Conservation (phyloP, 2,113 vertebrate genomes). For the Coreoperca whiteheadi region DNA sequence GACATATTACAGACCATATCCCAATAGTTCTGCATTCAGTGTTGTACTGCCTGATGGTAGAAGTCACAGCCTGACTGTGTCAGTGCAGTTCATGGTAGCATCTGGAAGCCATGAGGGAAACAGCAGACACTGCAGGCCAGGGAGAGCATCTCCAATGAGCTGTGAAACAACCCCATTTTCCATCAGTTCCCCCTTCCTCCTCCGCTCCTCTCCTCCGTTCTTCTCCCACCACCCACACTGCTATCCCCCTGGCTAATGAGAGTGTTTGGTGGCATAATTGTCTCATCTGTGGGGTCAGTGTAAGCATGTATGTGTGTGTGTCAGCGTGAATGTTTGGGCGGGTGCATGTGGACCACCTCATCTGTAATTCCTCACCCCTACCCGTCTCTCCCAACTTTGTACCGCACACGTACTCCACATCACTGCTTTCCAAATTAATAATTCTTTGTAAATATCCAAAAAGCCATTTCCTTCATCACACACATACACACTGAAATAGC, state of each 20-base stretch:
- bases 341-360: conserved; percentile 60
- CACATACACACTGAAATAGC: conserved; percentile 30
- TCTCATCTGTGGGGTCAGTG: conserved; percentile 76
- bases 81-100: conserved; percentile 74
- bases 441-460: conserved; percentile 73
- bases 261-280: conserved; percentile 79
- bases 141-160: conserved; percentile 86
- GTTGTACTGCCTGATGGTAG: conserved; percentile 39
- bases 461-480: conserved; percentile 68
- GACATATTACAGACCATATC: conserved; percentile 64
- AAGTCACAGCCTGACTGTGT: conserved; percentile 64
- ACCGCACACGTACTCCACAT: conserved; percentile 49
- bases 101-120: conserved; percentile 86
- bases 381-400: conserved; percentile 29
- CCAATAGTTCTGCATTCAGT: conserved; percentile 33
- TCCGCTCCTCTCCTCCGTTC: conserved; percentile 56
- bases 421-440: conserved; percentile 68
- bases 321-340: conserved; percentile 32
- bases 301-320: conserved; percentile 18
- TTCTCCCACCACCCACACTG: conserved; percentile 77
- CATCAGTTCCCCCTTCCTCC: conserved; percentile 78
- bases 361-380: conserved; percentile 57
- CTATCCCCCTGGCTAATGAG: conserved; percentile 78
- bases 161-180: conserved; percentile 86
- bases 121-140: conserved; percentile 79